Evolutionary conservation across 2,797 vertebrate species (phyloP).

Genomic region (Typhlichthys eigenmanni): DNA sequence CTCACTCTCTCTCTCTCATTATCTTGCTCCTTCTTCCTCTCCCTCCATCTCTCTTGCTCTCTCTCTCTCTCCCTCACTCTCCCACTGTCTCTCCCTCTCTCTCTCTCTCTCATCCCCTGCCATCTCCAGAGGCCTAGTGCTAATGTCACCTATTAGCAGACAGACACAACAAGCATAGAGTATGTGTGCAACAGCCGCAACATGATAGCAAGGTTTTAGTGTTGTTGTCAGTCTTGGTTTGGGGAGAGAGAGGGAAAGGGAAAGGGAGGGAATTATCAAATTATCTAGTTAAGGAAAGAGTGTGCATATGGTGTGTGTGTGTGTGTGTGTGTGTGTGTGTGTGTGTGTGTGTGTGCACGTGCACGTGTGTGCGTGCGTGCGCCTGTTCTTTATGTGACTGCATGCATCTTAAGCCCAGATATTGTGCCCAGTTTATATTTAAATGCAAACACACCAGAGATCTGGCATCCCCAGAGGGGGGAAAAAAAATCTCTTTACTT

Average conservation of each 20-base stretch:
- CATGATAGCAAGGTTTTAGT: slow-evolving; percentile 45
- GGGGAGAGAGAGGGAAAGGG: neutral
- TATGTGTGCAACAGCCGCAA: slow-evolving; percentile 27
- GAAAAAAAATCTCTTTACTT: slow-evolving; percentile 69
- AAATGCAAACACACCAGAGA: slow-evolving; percentile 73
- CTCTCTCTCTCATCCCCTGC: neutral
- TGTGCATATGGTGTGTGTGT: slow-evolving; percentile 30
- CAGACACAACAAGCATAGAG: slow-evolving; percentile 54
- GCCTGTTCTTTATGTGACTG: slow-evolving; percentile 20
- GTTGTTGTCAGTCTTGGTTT: slow-evolving; percentile 35
- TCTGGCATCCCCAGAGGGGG: slow-evolving; percentile 58
- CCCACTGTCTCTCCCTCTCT: neutral
- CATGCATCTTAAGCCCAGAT: slow-evolving; percentile 57
- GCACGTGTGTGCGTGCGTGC: slow-evolving; percentile 24
- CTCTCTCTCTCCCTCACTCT: slow-evolving; percentile 2
- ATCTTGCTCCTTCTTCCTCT: neutral
- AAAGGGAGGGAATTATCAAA: slow-evolving; percentile 10
- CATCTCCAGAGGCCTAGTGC: slow-evolving; percentile 49
- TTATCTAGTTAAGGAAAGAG: slow-evolving; percentile 24
- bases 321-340: slow-evolving; percentile 27
- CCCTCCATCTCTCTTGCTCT: slow-evolving; percentile 15
- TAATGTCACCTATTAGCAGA: slow-evolving; percentile 55
- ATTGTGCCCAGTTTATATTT: slow-evolving; percentile 71
- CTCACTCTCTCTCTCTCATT: slow-evolving; percentile 14
- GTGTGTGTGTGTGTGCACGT: slow-evolving; percentile 2